Conservation (phyloP, 2,888 invertebrate species). For the Stegophylla sp. region DNA sequence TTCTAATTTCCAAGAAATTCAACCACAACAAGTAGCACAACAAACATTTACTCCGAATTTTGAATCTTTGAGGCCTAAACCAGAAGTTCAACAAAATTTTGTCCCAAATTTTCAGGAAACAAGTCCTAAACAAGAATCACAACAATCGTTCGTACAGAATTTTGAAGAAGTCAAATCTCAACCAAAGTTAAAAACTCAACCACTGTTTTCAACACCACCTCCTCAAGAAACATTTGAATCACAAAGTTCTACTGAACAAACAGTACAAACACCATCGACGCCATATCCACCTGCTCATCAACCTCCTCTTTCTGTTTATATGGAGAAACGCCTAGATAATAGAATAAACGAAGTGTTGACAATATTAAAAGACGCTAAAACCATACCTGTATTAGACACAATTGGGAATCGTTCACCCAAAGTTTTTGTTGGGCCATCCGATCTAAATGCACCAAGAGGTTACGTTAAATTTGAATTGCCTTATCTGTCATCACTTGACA, state of each 20-base stretch:
- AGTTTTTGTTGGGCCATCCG: conserved; percentile 83
- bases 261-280: conserved; percentile 42
- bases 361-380: conserved; percentile 74
- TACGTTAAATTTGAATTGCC: conserved; percentile 84
- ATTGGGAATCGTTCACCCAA: conserved; percentile 74
- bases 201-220: not conserved
- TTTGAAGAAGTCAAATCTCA: conserved; percentile 27
- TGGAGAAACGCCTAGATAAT: conserved; percentile 68
- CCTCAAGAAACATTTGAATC: conserved; percentile 30
- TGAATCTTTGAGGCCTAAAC: conserved; percentile 30
- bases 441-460: conserved; percentile 74
- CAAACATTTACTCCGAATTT: conserved; percentile 44
- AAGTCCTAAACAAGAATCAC: conserved; percentile 25
- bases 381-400: conserved; percentile 79
- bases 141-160: not conserved
- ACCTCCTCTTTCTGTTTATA: conserved; percentile 82
- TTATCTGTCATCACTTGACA: conserved; percentile 78
- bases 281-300: conserved; percentile 72
- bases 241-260: conserved; percentile 27
- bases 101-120: conserved; percentile 21
- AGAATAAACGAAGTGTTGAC: conserved; percentile 76
- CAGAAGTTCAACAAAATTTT: conserved; percentile 21
- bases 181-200: conserved; percentile 19
- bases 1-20: conserved; percentile 40
- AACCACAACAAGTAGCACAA: conserved; percentile 22